phyloP scores from a whole-genome alignment of 2,797 vertebrate genomes.

The Hozukius guyotensis region DNA sequence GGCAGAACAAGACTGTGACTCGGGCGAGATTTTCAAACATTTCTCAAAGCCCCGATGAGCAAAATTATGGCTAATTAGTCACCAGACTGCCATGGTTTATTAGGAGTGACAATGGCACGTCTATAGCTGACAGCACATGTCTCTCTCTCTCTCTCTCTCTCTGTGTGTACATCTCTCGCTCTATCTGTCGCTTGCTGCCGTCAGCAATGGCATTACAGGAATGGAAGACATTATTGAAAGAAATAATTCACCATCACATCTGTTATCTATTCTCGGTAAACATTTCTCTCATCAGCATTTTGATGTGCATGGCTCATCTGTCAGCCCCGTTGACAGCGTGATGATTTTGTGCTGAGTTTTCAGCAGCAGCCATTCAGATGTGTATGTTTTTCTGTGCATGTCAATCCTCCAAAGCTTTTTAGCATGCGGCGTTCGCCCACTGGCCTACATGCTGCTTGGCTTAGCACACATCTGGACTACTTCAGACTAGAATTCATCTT shows the following conservation, averaged over 20 bases:
- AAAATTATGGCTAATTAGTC: conserved; percentile 72
- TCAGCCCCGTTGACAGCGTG: neutral
- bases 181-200: conserved; percentile 5
- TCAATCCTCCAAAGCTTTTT: neutral
- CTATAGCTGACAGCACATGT: conserved; percentile 51
- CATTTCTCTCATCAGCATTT: conserved; percentile 46
- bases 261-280: conserved; percentile 59
- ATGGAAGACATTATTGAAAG: conserved; percentile 54
- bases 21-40: conserved; percentile 53
- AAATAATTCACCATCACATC: conserved; percentile 60
- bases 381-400: neutral
- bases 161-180: conserved; percentile 12
- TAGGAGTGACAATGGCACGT: conserved; percentile 58
- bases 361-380: neutral
- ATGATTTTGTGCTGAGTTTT: neutral
- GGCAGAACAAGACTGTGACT: conserved; percentile 51
- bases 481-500: neutral
- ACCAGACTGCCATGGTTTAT: conserved; percentile 62
- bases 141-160: conserved; percentile 10
- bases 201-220: conserved; percentile 56
- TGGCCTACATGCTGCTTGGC: conserved; percentile 8
- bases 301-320: conserved; percentile 21
- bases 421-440: neutral
- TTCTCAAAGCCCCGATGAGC: conserved; percentile 62
- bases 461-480: neutral